phyloP scores from a whole-genome alignment of 2,888 invertebrate genomes.

The Esperia sulphurella region DNA sequence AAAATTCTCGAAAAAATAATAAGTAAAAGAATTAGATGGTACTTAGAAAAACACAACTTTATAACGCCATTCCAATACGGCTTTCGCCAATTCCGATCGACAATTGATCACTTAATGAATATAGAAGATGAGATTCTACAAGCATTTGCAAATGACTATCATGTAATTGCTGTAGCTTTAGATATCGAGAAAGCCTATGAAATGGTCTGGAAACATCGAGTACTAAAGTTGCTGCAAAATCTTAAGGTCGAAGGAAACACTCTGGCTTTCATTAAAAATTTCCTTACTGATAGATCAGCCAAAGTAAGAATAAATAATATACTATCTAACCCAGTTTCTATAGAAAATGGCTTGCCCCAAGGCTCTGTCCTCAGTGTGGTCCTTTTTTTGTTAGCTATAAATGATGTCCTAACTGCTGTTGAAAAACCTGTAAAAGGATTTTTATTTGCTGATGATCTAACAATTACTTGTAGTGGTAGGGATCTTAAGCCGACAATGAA shows the following conservation, averaged over 20 bases:
- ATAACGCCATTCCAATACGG: conserved; percentile 13
- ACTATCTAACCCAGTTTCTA: too few species aligned
- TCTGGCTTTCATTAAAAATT: too few species aligned
- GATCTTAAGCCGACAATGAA: conserved; percentile 2
- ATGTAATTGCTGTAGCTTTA: conserved; percentile 10
- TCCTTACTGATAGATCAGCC: too few species aligned
- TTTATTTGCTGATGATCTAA: conserved; percentile 12
- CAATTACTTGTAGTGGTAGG: conserved; percentile 4
- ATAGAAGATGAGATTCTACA: conserved; percentile 11
- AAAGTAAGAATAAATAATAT: too few species aligned
- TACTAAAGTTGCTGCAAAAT: conserved; percentile 2
- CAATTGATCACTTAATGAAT: conserved; percentile 12
- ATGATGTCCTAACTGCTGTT: neutral
- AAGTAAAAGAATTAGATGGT: conserved; percentile 14
- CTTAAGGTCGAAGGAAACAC: too few species aligned
- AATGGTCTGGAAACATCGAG: conserved; percentile 18
- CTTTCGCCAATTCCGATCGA: conserved; percentile 14
- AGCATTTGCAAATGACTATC: conserved; percentile 12
- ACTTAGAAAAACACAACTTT: conserved; percentile 3
- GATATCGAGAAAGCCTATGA: conserved; percentile 17
- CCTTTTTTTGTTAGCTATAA: too few species aligned
- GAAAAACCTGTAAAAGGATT: conserved; percentile 10
- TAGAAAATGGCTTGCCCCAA: too few species aligned
- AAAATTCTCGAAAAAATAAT: conserved; percentile 17
- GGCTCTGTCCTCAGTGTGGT: too few species aligned